Evolutionary conservation across 1,140 invertebrate species (phyloP).

Genomic region (Drosophila pandora): DNA sequence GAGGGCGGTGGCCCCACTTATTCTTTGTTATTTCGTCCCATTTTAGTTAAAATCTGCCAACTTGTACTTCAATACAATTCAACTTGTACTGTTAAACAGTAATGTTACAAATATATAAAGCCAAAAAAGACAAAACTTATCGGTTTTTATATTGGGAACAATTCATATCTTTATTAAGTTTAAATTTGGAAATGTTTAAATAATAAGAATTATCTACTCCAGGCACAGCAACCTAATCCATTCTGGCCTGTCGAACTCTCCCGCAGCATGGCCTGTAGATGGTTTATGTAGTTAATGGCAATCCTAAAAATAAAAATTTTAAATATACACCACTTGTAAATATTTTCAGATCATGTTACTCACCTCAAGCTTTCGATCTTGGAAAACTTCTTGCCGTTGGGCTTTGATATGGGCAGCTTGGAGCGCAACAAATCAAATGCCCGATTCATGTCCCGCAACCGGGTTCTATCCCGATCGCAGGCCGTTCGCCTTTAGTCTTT

Average conservation of each 20-base stretch:
- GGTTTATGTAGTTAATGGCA: slow-evolving; percentile 92
- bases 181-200: neutral
- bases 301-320: slow-evolving; percentile 84
- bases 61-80: slow-evolving; percentile 25
- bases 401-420: slow-evolving; percentile 91
- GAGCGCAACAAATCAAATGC: slow-evolving; percentile 92
- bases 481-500: slow-evolving; percentile 87
- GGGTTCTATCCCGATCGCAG: slow-evolving; percentile 92
- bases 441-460: slow-evolving; percentile 95
- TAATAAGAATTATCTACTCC: slow-evolving; percentile 45
- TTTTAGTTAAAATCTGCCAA: slow-evolving; percentile 53
- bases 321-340: neutral
- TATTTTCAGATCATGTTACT: neutral
- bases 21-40: slow-evolving; percentile 60
- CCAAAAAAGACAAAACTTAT: slow-evolving; percentile 66
- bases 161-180: neutral
- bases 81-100: slow-evolving; percentile 65
- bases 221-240: slow-evolving; percentile 56
- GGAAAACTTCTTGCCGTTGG: slow-evolving; percentile 94
- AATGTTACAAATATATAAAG: slow-evolving; percentile 73
- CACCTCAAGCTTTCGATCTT: slow-evolving; percentile 94
- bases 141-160: neutral
- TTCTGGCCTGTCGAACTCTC: slow-evolving; percentile 62
- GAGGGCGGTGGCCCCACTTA: slow-evolving; percentile 20
- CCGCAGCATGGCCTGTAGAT: slow-evolving; percentile 86